A percentile compares a stretch with the other conserved stretches of the same genome.
phyloP scores from a whole-genome alignment of 2,113 vertebrate species.

The Sakesphorus luctuosus region DNA sequence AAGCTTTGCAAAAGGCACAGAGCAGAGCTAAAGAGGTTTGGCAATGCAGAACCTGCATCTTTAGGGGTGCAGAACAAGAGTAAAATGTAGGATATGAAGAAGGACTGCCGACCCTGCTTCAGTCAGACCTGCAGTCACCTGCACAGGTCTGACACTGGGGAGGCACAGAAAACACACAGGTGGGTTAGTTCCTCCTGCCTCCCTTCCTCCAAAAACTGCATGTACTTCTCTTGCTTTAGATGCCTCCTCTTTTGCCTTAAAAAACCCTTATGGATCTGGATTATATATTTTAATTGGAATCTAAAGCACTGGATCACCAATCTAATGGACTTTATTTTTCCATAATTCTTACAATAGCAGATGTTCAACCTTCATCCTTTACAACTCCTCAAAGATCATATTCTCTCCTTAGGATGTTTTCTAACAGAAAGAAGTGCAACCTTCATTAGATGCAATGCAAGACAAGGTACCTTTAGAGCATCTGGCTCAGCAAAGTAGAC shows the following conservation, averaged over 20 bases:
- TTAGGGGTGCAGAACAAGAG: neutral
- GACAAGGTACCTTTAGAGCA: slow-evolving; percentile 84
- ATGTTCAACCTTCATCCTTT: neutral
- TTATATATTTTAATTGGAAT: neutral
- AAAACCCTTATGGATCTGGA: neutral
- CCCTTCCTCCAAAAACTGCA: neutral
- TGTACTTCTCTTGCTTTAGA: neutral
- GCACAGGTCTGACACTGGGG: neutral
- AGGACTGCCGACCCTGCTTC: neutral
- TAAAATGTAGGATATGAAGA: neutral
- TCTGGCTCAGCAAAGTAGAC: slow-evolving; percentile 89
- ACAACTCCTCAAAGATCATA: neutral
- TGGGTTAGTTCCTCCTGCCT: neutral
- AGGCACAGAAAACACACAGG: fast-evolving
- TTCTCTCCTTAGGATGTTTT: neutral
- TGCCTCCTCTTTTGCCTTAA: neutral
- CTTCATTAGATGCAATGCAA: neutral
- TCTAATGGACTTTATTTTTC: neutral
- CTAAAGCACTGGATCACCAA: neutral
- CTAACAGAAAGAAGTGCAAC: neutral
- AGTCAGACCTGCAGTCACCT: neutral
- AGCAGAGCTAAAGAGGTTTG: neutral
- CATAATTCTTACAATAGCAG: neutral
- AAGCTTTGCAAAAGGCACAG: neutral
- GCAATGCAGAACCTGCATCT: neutral